Conservation (phyloP, 2,113 vertebrate species). For the Protobothrops mucrosquamatus region DNA sequence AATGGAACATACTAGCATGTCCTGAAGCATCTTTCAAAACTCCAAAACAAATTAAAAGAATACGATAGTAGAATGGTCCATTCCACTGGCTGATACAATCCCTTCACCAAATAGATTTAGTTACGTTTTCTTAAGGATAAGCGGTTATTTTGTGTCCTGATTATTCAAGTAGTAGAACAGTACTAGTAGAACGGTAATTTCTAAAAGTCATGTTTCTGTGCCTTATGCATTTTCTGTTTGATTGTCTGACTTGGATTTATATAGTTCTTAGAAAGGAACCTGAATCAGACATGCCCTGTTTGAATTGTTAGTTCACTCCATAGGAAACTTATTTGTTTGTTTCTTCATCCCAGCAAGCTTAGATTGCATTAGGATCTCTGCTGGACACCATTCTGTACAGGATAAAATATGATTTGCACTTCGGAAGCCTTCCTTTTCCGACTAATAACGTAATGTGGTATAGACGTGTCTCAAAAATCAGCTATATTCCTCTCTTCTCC, state of each 20-base stretch:
- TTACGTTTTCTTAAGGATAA: not conserved
- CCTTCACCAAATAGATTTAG: not conserved
- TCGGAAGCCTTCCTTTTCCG: not conserved
- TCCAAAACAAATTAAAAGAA: not conserved
- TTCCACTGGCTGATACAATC: not conserved
- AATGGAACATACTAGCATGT: not conserved
- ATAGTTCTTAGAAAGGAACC: not conserved
- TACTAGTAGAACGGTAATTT: not conserved
- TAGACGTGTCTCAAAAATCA: not conserved
- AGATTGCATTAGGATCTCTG: not conserved
- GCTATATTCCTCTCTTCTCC: not conserved
- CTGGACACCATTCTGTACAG: not conserved
- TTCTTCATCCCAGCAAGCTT: not conserved
- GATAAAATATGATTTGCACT: not conserved
- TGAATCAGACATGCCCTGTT: not conserved
- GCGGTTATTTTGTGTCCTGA: not conserved
- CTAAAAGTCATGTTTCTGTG: not conserved
- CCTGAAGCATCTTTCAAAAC: not conserved
- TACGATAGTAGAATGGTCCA: not conserved
- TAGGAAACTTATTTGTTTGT: not conserved
- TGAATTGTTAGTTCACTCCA: not conserved
- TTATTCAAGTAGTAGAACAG: not conserved
- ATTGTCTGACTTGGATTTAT: constrained; percentile 17
- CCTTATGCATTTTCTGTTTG: not conserved
- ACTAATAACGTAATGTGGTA: not conserved